phyloP scores from a whole-genome alignment of 1,140 invertebrate species.

The Calosoma granatense region DNA sequence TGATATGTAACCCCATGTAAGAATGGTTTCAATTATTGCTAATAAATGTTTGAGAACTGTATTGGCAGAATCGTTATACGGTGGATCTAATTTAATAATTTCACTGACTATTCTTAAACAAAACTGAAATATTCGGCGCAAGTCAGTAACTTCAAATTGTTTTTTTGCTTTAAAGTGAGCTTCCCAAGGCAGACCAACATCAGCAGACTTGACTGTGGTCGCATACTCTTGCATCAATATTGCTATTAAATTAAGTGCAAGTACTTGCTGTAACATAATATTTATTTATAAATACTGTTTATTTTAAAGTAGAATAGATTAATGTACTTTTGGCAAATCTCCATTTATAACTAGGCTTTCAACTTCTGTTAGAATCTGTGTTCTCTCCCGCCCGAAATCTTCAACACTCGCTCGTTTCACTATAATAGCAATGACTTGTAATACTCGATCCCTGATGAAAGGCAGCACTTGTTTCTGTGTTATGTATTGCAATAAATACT shows the following conservation, averaged over 20 bases:
- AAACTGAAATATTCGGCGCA: constrained; percentile 63
- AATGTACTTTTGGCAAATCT: constrained; percentile 46
- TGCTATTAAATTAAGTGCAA: constrained; percentile 72
- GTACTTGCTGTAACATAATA: constrained; percentile 42
- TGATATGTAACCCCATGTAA: constrained; percentile 31
- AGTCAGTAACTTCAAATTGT: constrained; percentile 68
- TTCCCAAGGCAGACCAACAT: constrained; percentile 78
- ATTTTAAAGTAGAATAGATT: no score
- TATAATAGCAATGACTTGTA: constrained; percentile 76
- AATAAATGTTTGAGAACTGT: constrained; percentile 27
- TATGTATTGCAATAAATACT: constrained; percentile 71
- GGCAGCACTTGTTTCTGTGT: constrained; percentile 49
- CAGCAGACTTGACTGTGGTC: constrained; percentile 70
- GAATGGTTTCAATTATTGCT: constrained; percentile 26
- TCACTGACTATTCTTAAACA: constrained; percentile 28
- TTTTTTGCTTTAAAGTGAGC: constrained; percentile 75
- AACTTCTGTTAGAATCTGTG: constrained; percentile 61
- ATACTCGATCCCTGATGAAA: constrained; percentile 54
- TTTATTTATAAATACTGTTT: constrained; percentile 23
- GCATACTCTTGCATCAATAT: constrained; percentile 82
- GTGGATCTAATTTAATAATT: constrained; percentile 29
- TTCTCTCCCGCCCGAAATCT: constrained; percentile 55
- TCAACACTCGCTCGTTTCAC: constrained; percentile 71
- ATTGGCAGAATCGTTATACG: constrained; percentile 22
- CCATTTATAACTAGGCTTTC: constrained; percentile 56